Evolutionary conservation across 2,113 vertebrate species (phyloP), one percentile per base, ranked within the genome.

Genomic region (Oenanthe melanoleuca): DNA sequence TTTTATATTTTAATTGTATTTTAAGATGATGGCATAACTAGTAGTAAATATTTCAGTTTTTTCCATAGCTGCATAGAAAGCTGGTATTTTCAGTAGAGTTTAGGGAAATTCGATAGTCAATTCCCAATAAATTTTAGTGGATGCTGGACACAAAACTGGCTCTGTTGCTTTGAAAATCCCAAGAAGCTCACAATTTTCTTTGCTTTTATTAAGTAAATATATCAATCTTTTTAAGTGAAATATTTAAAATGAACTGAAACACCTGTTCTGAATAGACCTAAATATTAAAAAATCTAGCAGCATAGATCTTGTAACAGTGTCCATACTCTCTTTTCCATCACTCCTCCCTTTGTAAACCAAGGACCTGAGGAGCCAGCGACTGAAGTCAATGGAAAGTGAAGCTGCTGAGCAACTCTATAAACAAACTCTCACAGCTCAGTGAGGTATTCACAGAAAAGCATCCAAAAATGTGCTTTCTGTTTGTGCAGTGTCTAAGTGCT

Each of bases 401-500:
- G 91, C 69, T 96, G 91, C 91, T 87, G 87, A 96, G 94, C 78
- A 95, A 87, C 91, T 91, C 78, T 80, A 70, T 89, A 95, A 95
- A 95, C 78, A 94, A 95, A 89, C 84, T 40, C 53, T 91, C 42
- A 14, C 66, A 82, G 61, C 45, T 34, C 47, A 55, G 63, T 87
- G 84, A 94, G 45, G 17, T 94, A 95, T 77, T 85, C 63, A 21
- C 49, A 85, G 79, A 80, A 91, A 92, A 47, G 24, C 34, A 72
- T 78, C 69, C 53, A 86, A 92, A 89, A 92, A 73, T 77, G 71
- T 85, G 55, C 7, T 78, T 80, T 86, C 60, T 82, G 45, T 92
- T 84, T 73, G 45, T 73, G 57, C 12, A 67, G 28, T 6, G 40
- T 57, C 80, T 89, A 45, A 37, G 42, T 5, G 33, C 49, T 64